These are phyloP conservation scores for Gracilinanus agilis DNA, from an alignment of 2,113 vertebrate species.

Conservation along the genomic window DNA sequence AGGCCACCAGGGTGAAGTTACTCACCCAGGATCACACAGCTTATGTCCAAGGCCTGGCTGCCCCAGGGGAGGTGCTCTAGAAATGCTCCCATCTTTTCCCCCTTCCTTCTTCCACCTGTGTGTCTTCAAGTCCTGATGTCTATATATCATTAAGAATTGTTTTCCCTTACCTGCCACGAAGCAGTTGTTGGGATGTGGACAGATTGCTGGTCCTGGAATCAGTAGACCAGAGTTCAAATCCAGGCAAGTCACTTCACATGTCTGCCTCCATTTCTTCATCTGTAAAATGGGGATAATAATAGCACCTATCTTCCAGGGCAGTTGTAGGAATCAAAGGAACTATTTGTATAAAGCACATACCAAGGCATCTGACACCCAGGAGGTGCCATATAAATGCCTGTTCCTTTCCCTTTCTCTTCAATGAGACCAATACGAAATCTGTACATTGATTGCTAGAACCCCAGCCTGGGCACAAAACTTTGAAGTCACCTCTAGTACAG, in stretches of 20 bases:
- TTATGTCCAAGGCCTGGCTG: too few relatives aligned
- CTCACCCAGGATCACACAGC: too few relatives aligned
- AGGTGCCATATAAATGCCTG: background rate
- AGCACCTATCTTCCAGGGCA: background rate
- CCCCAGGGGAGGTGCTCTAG: too few relatives aligned
- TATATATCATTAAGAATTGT: background rate
- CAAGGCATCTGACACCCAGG: background rate
- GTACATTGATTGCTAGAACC: background rate
- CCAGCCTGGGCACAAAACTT: background rate
- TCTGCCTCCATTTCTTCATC: background rate
- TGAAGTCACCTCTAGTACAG: background rate
- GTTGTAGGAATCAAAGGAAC: background rate
- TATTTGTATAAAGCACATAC: background rate
- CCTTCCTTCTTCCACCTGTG: too few relatives aligned
- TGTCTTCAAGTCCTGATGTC: background rate
- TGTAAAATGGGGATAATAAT: background rate
- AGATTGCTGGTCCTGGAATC: too few relatives aligned
- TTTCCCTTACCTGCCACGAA: too few relatives aligned
- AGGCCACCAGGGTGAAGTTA: too few relatives aligned
- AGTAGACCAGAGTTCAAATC: background rate
- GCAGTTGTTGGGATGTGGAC: background rate
- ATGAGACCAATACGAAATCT: background rate
- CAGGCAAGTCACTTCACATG: background rate
- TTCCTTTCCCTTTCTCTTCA: background rate
- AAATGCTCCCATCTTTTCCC: too few relatives aligned